These are phyloP conservation scores for Brachyptera risi DNA, from an alignment of 2,888 invertebrate genomes.

Conservation along the genomic window DNA sequence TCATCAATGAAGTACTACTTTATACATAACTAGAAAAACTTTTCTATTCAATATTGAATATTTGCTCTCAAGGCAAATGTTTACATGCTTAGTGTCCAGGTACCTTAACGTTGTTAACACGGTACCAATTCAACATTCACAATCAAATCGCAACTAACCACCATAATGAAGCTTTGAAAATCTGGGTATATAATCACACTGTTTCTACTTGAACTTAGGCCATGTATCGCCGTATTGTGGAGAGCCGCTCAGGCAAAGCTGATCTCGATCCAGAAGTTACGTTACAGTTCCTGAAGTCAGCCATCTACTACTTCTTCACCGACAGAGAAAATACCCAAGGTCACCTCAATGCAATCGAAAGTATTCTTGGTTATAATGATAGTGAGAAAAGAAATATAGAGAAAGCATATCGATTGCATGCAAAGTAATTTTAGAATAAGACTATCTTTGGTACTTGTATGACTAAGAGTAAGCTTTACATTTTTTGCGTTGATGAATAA, in stretches of 20 bases:
- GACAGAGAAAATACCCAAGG: slow-evolving; percentile 86
- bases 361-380: slow-evolving; percentile 83
- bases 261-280: slow-evolving; percentile 84
- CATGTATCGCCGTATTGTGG: slow-evolving; percentile 78
- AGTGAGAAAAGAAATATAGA: slow-evolving; percentile 76
- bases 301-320: slow-evolving; percentile 87
- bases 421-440: background rate
- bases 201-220: slow-evolving; percentile 52
- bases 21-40: no score
- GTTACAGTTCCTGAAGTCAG: slow-evolving; percentile 87
- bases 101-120: no score
- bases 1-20: no score
- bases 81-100: no score
- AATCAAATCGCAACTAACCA: no score
- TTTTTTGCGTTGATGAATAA: no score
- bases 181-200: background rate
- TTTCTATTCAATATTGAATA: no score
- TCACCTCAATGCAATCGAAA: slow-evolving; percentile 85
- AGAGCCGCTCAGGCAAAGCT: slow-evolving; percentile 40
- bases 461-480: no score
- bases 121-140: no score
- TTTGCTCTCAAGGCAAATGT: no score
- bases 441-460: no score
- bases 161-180: no score
- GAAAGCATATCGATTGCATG: slow-evolving; percentile 42